A percentile compares a stretch with the other conserved stretches of the same genome.
Conservation (phyloP, 1,140 invertebrate species). For the Macrotrachela quadricornifera region DNA sequence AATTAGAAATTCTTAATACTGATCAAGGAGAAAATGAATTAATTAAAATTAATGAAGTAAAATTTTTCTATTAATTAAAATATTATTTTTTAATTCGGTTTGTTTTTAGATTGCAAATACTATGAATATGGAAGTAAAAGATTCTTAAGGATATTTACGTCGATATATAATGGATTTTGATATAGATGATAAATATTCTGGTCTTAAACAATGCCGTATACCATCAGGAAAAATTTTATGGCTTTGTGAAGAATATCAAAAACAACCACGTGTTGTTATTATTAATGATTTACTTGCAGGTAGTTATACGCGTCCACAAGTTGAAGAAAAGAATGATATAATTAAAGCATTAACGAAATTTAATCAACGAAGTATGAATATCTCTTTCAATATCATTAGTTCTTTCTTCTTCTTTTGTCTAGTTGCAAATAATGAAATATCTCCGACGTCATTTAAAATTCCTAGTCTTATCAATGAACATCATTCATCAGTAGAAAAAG, state of each 20-base stretch:
- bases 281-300: background rate
- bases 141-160: background rate
- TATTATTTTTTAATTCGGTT: background rate
- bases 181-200: background rate
- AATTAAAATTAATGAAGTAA: background rate
- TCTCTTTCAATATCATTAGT: too few species aligned
- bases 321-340: too few species aligned
- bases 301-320: too few species aligned
- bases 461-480: too few species aligned
- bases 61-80: background rate
- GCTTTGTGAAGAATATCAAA: constrained; percentile 20
- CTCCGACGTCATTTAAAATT: too few species aligned
- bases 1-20: background rate
- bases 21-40: background rate
- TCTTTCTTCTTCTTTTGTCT: too few species aligned
- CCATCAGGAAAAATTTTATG: constrained; percentile 25
- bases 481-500: too few species aligned
- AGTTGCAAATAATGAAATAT: too few species aligned
- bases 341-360: too few species aligned
- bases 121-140: background rate
- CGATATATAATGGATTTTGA: background rate
- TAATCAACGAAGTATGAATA: too few species aligned
- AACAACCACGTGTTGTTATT: constrained; percentile 11
- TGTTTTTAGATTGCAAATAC: background rate
- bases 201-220: constrained; percentile 16